Evolutionary conservation across 2,113 vertebrate species (phyloP).

Genomic region (Tachuris rubrigastra): DNA sequence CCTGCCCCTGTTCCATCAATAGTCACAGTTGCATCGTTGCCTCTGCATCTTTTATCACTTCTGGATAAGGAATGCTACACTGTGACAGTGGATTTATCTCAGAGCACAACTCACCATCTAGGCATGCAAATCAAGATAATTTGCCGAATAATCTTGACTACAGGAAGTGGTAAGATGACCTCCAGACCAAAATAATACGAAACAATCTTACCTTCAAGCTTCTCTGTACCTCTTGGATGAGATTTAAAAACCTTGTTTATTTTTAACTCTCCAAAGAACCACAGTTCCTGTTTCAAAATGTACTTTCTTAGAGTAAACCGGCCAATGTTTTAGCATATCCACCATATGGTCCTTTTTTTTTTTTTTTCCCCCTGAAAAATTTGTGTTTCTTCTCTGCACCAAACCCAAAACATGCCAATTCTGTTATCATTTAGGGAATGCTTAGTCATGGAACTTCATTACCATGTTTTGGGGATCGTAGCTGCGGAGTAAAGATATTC

Average conservation of each 20-base stretch:
- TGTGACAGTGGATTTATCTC: not conserved
- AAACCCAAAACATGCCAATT: not conserved
- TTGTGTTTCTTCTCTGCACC: not conserved
- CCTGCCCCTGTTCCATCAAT: not conserved
- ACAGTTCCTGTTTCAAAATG: not conserved
- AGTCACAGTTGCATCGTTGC: not conserved
- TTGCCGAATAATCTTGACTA: not conserved
- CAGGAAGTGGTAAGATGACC: not conserved
- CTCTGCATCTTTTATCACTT: not conserved
- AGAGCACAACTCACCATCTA: not conserved
- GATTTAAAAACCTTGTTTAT: not conserved
- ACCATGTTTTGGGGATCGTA: not conserved
- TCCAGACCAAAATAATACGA: not conserved
- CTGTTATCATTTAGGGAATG: not conserved
- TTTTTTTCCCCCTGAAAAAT: not conserved
- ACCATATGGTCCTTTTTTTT: not conserved
- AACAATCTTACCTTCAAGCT: not conserved
- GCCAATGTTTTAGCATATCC: not conserved
- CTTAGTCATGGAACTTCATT: not conserved
- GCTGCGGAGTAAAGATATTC: not conserved
- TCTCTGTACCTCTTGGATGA: not conserved
- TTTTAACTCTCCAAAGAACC: not conserved
- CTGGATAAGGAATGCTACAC: conserved; percentile 69
- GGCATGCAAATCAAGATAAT: not conserved
- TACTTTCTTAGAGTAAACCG: not conserved